Percentiles rank a stretch among this genome's conserved stretches.
phyloP scores from a whole-genome alignment of 2,113 vertebrate genomes.

The Charina bottae region DNA sequence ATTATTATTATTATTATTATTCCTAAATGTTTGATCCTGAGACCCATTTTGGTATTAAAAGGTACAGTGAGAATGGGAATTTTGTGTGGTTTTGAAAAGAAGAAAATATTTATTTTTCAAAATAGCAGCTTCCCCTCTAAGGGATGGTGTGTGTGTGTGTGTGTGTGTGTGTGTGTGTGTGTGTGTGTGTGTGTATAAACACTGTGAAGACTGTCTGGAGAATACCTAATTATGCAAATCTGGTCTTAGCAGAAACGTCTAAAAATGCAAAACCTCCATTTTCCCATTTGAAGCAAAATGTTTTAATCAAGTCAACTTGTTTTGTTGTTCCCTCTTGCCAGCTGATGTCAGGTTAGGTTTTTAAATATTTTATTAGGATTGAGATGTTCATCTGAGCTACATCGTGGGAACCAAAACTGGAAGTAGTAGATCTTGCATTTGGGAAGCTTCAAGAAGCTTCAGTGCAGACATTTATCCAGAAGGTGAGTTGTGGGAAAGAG shows the following conservation, averaged over 20 bases:
- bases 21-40: slow-evolving; percentile 43
- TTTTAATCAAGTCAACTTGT: slow-evolving; percentile 62
- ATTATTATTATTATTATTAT: neutral
- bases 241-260: slow-evolving; percentile 54
- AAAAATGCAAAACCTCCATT: slow-evolving; percentile 51
- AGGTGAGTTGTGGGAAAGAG: slow-evolving; percentile 1
- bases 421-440: slow-evolving; percentile 8
- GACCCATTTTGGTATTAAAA: slow-evolving; percentile 32
- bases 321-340: slow-evolving; percentile 39
- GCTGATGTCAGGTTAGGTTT: slow-evolving; percentile 44
- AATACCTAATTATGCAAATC: slow-evolving; percentile 60
- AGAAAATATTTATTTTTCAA: neutral
- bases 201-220: slow-evolving; percentile 45
- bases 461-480: neutral
- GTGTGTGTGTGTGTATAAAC: neutral
- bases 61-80: slow-evolving; percentile 27
- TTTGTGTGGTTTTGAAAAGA: slow-evolving; percentile 46
- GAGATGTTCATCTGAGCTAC: slow-evolving; percentile 25
- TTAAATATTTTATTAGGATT: slow-evolving; percentile 56
- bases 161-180: neutral
- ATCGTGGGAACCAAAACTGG: neutral
- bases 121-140: slow-evolving; percentile 23
- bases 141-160: slow-evolving; percentile 18
- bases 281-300: slow-evolving; percentile 30
- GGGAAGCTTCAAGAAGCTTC: neutral